Percentiles rank a stretch among this genome's conserved stretches.
Conservation (phyloP, 2,113 vertebrate species). For the Podarcis raffonei region DNA sequence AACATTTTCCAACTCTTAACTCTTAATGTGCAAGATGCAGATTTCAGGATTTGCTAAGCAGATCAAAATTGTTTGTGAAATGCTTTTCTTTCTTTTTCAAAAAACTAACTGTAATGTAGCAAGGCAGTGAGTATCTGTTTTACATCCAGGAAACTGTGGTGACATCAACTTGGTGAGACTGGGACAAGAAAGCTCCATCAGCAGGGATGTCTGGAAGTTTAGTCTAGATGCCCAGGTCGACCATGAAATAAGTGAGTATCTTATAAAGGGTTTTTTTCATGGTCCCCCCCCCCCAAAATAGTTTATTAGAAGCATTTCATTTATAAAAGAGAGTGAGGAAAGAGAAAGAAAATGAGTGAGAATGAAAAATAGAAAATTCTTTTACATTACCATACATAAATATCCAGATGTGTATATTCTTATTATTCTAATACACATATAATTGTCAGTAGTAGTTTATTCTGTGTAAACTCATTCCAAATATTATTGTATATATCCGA, state of each 20-base stretch:
- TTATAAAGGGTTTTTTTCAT: not conserved
- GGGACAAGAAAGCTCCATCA: slow-evolving; percentile 83
- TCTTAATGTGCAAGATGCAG: not conserved
- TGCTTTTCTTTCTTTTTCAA: not conserved
- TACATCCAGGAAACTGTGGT: slow-evolving; percentile 84
- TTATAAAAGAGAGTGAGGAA: not conserved
- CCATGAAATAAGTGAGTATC: slow-evolving; percentile 82
- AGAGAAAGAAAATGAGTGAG: too few species aligned
- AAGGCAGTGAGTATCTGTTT: slow-evolving; percentile 32
- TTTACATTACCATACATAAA: too few species aligned
- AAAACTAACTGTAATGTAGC: not conserved
- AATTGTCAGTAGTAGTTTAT: too few species aligned
- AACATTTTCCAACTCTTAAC: too few species aligned
- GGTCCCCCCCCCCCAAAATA: not conserved
- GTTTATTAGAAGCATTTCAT: not conserved
- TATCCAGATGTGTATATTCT: too few species aligned
- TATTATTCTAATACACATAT: too few species aligned
- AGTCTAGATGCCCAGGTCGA: slow-evolving; percentile 84
- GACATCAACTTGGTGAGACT: slow-evolving; percentile 87
- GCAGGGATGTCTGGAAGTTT: slow-evolving; percentile 77
- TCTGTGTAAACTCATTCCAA: too few species aligned
- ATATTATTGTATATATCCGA: too few species aligned
- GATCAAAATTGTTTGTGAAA: not conserved
- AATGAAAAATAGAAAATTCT: too few species aligned
- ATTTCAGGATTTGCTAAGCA: not conserved